phyloP scores from a whole-genome alignment of 1,140 invertebrate genomes.

The Drosophila novamexicana region DNA sequence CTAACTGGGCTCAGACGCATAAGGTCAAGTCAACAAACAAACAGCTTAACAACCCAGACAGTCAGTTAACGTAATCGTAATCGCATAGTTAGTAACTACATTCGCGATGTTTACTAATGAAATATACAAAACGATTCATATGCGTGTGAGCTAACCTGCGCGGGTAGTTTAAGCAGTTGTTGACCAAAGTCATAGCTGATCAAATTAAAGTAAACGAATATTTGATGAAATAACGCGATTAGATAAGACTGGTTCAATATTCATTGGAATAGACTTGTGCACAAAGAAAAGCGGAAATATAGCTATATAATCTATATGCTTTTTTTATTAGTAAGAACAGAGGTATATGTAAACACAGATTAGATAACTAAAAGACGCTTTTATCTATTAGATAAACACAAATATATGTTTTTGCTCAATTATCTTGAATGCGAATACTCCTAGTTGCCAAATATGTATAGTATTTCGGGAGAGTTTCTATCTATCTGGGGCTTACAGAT shows the following conservation, averaged over 20 bases:
- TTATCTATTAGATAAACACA: not conserved
- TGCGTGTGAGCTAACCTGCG: not conserved
- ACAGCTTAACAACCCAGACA: slow-evolving; percentile 32
- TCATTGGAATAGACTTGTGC: too few relatives aligned
- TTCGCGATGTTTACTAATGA: slow-evolving; percentile 73
- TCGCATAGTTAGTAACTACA: slow-evolving; percentile 78
- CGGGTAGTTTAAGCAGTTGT: slow-evolving; percentile 42
- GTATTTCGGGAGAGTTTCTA: too few relatives aligned
- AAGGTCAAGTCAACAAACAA: slow-evolving; percentile 67
- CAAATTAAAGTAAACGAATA: slow-evolving; percentile 5
- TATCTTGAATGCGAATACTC: not conserved
- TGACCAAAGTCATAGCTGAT: not conserved
- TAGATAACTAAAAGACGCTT: slow-evolving; percentile 5
- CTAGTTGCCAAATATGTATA: not conserved
- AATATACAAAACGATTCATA: slow-evolving; percentile 64
- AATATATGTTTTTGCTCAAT: not conserved
- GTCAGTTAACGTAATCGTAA: slow-evolving; percentile 57
- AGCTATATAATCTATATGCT: slow-evolving; percentile 10
- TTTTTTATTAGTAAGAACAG: not conserved
- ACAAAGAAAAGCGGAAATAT: not conserved
- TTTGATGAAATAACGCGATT: slow-evolving; percentile 9
- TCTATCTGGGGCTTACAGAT: too few relatives aligned
- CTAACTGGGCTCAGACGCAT: slow-evolving; percentile 77
- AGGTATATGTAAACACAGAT: not conserved
- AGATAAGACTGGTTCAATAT: slow-evolving; percentile 25